phyloP scores from a whole-genome alignment of 1,140 invertebrate genomes.

The Nasonia vitripennis region DNA sequence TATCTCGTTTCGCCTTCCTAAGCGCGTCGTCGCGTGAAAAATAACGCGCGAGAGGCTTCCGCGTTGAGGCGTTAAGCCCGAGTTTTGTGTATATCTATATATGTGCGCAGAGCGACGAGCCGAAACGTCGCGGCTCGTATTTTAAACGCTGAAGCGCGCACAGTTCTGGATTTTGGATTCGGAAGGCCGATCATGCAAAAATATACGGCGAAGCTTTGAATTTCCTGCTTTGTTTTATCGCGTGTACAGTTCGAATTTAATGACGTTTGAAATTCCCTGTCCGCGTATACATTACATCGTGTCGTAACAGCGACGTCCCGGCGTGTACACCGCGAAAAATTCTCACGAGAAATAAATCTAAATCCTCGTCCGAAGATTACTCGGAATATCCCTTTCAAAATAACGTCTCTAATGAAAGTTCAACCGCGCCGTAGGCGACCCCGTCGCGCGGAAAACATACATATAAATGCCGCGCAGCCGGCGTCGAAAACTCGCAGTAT shows the following conservation, averaged over 20 bases:
- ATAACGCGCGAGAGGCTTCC: background rate
- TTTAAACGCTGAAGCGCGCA: background rate
- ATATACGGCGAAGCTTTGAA: no score
- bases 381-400: no score
- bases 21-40: background rate
- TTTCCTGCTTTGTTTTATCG: no score
- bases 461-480: background rate
- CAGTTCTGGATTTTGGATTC: no score
- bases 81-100: background rate
- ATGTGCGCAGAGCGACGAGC: background rate
- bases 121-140: background rate
- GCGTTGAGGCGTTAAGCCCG: background rate
- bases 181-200: no score
- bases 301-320: no score
- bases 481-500: background rate
- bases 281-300: no score
- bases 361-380: no score
- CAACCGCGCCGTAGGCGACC: background rate
- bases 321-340: no score
- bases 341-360: no score
- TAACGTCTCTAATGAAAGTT: background rate
- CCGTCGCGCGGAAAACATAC: background rate
- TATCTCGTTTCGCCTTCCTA: background rate
- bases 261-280: no score
- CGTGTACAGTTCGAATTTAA: no score